Base-by-base conservation (phyloP, 2,797 vertebrate genomes). In the Sebastes matsubarae region DNA sequence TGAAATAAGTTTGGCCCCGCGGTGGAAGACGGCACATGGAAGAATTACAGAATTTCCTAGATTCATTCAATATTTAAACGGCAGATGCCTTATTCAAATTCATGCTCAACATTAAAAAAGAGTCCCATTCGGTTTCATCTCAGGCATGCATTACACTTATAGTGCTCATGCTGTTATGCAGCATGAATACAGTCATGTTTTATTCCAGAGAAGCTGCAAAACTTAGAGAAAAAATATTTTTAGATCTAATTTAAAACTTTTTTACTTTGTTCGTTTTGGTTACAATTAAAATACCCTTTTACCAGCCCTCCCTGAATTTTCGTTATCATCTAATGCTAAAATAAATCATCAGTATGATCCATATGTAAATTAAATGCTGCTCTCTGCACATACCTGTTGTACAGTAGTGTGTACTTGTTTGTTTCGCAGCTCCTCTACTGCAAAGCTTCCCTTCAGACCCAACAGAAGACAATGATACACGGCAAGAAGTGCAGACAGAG, bases 371-470 rank as follows among this genome's bases (percentile, higher is more conserved):
- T 25, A 52, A 72, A 50, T 6, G 2, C 32, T 10, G 22, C 4
- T 58, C 36, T 71, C 4, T 55, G 55, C 50, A 79, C 86, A 25
- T 87, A 87, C 77, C 81, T 88, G 81, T 2, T n/a, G 4, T 34
- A 63, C 60, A 73, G 36, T 13, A 24, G 29, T 38, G 18, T 55
- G 3, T 76, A 85, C 77, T 79, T 84, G 82, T 27, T 64, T 61
- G 77, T 75, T 79, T 57, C 72, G 81, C 46, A 82, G 91, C 83
- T 92, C 81, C 79, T 89, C 81, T 75, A 20, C 61, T 36, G 61
- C 60, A 74, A 46, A 69, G 70, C 57, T 75, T 82, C 80, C 29
- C 7, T 32, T 20, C 4, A 20, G 68, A 61, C 59, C 22, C 30
- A 50, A 61, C 79, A 81, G 68, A 63, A 85, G 68, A 59, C 27